phyloP scores from a whole-genome alignment of 2,888 invertebrate genomes.

The Leuctra nigra region DNA sequence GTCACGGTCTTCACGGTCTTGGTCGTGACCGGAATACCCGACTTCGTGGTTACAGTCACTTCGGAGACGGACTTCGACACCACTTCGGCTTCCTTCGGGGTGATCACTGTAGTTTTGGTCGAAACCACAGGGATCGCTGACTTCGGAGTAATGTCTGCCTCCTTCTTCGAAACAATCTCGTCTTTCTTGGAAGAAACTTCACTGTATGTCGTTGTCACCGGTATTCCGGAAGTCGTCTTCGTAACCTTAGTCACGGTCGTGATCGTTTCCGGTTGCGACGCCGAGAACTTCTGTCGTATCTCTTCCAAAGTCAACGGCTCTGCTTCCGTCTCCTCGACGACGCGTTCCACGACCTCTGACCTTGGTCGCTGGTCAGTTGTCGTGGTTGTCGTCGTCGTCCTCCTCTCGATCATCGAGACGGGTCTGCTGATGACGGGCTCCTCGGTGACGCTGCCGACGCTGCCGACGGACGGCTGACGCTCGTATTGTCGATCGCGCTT shows the following conservation, averaged over 20 bases:
- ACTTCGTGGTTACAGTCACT: constrained; percentile 8
- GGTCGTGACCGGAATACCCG: constrained; percentile 9
- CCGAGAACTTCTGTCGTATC: constrained; percentile 13
- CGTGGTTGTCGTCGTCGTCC: background rate
- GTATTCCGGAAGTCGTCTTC: background rate
- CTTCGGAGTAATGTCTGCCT: constrained; percentile 1
- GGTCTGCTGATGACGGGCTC: background rate
- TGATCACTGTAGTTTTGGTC: background rate
- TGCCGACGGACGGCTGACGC: constrained; percentile 25
- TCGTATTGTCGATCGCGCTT: constrained; percentile 26
- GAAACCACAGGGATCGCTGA: background rate
- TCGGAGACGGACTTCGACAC: background rate
- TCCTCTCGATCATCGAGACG: background rate
- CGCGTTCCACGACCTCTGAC: constrained; percentile 2
- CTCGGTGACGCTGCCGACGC: constrained; percentile 1
- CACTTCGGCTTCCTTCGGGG: background rate
- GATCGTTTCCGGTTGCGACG: constrained; percentile 6
- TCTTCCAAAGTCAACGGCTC: constrained; percentile 12
- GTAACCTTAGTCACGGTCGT: constrained; percentile 6
- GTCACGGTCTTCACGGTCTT: constrained; percentile 7
- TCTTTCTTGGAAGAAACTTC: background rate
- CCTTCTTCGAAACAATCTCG: background rate
- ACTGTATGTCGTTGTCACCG: background rate
- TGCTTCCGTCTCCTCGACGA: background rate
- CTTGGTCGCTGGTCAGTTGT: constrained; percentile 12